A percentile compares a stretch with the other conserved stretches of the same genome.
phyloP scores from a whole-genome alignment of 2,113 vertebrate genomes.

The Charina bottae region DNA sequence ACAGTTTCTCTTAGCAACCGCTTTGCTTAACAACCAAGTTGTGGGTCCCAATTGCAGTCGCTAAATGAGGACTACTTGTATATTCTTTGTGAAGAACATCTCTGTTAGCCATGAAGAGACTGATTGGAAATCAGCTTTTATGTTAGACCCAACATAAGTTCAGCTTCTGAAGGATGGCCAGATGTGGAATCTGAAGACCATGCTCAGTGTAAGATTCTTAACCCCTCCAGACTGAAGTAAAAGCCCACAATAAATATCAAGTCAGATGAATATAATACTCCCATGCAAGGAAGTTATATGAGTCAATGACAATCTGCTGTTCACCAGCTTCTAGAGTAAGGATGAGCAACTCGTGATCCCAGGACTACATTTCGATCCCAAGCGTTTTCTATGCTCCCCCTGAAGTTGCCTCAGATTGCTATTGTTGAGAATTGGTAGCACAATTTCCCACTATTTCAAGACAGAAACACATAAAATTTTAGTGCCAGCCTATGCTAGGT shows the following conservation, averaged over 20 bases:
- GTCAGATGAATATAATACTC: neutral
- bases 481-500: neutral
- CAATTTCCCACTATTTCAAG: neutral
- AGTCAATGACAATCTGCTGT: neutral
- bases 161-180: neutral
- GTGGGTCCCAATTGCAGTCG: neutral
- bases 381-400: neutral
- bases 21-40: neutral
- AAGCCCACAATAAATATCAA: neutral
- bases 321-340: neutral
- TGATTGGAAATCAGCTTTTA: constrained; percentile 37
- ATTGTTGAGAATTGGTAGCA: neutral
- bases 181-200: neutral
- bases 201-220: neutral
- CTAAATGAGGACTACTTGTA: neutral
- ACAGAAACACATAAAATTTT: neutral
- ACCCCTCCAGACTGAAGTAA: neutral
- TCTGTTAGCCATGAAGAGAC: constrained; percentile 34
- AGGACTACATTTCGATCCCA: neutral
- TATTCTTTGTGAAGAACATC: constrained; percentile 25
- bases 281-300: neutral
- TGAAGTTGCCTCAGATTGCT: neutral
- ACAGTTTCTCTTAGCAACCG: neutral
- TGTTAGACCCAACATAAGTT: constrained; percentile 2
- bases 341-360: neutral